phyloP scores from a whole-genome alignment of 2,113 vertebrate species.

The Poicephalus meyeri region DNA sequence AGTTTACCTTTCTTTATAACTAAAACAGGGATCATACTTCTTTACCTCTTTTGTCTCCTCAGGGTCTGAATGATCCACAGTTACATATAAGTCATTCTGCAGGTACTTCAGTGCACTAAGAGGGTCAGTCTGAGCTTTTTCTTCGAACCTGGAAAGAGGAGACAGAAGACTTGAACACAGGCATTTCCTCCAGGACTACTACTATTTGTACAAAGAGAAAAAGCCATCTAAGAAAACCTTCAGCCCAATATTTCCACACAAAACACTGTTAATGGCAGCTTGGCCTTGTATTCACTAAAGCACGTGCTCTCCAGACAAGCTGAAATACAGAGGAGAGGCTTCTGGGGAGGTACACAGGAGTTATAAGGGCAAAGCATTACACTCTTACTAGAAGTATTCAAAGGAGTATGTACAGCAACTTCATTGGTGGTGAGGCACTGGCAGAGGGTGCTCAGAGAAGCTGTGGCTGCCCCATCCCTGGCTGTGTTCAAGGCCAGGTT shows the following conservation, averaged over 20 bases:
- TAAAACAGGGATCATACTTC: neutral
- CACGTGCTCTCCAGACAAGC: neutral
- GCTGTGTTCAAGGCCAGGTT: neutral
- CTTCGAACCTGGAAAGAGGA: slow-evolving; percentile 88
- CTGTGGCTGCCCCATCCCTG: neutral
- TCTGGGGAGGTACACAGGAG: accelerated
- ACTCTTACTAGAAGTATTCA: neutral
- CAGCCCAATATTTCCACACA: neutral
- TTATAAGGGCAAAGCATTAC: neutral
- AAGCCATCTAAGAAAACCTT: neutral
- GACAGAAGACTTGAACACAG: neutral
- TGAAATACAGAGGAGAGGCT: accelerated
- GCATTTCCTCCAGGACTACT: neutral
- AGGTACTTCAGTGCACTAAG: slow-evolving; percentile 95
- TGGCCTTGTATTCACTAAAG: accelerated
- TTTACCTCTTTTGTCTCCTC: slow-evolving; percentile 97
- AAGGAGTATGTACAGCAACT: neutral
- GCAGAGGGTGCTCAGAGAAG: neutral
- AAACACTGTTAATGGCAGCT: neutral
- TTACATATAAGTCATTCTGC: slow-evolving; percentile 95
- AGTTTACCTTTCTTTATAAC: neutral
- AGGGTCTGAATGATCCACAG: slow-evolving; percentile 96
- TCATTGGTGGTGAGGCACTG: neutral
- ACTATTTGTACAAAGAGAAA: neutral
- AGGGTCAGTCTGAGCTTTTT: slow-evolving; percentile 95